phyloP scores from a whole-genome alignment of 2,113 vertebrate genomes.

The Gymnorhina tibicen region DNA sequence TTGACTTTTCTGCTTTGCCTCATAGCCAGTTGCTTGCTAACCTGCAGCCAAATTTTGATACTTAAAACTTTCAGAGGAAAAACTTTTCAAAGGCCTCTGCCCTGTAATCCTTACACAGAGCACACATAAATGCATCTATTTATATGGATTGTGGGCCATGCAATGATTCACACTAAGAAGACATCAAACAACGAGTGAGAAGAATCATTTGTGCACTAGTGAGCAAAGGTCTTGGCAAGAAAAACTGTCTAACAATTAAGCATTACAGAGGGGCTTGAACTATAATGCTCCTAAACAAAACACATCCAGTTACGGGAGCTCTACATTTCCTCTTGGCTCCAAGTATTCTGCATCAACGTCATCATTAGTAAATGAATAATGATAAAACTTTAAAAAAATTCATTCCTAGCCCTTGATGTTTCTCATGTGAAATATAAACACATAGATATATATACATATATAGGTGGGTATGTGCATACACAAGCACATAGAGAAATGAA shows the following conservation, averaged over 20 bases:
- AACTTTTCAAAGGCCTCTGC: background rate
- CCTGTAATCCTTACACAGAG: background rate
- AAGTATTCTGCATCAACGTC: background rate
- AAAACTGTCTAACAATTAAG: background rate
- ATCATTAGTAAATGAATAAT: background rate
- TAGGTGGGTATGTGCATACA: background rate
- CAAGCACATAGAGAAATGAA: background rate
- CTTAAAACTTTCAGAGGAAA: background rate
- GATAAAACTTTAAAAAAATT: background rate
- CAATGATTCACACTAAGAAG: background rate
- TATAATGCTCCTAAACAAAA: background rate
- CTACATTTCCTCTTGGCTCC: background rate
- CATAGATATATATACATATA: background rate
- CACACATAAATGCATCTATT: background rate
- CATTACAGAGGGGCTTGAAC: background rate
- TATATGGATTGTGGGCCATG: background rate
- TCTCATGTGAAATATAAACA: background rate
- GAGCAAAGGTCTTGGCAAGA: background rate
- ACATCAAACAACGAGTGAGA: background rate
- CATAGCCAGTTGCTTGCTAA: background rate
- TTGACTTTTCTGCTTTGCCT: background rate
- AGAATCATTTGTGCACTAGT: background rate
- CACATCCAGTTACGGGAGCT: background rate
- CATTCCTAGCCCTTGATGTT: background rate
- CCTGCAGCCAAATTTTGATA: background rate